phyloP scores from a whole-genome alignment of 2,113 vertebrate species.

The Prinia subflava region DNA sequence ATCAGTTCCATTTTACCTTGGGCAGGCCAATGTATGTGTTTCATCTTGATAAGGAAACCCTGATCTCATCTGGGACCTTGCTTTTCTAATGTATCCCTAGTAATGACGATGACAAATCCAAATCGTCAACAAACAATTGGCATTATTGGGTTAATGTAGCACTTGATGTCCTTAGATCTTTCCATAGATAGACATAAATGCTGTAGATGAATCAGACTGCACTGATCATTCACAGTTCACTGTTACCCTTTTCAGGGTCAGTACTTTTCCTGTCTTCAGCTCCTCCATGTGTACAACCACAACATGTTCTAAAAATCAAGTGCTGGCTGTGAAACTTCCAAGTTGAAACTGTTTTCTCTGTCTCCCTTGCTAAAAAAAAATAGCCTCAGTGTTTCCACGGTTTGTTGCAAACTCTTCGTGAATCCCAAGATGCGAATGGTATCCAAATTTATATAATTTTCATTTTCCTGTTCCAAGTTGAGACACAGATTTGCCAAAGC shows the following conservation, averaged over 20 bases:
- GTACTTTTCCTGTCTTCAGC: slow-evolving; percentile 6
- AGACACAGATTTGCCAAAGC: not conserved
- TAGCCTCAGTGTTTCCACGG: not conserved
- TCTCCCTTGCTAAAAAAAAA: not conserved
- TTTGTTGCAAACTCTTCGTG: not conserved
- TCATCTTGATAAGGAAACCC: not conserved
- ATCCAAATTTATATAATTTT: not conserved
- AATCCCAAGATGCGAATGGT: not conserved
- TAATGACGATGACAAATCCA: not conserved
- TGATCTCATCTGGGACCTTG: not conserved
- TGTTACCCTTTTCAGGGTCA: not conserved
- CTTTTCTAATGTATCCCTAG: not conserved
- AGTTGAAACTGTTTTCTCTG: not conserved
- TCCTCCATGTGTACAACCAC: not conserved
- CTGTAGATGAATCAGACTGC: slow-evolving; percentile 8
- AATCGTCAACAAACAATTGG: not conserved
- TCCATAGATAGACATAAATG: not conserved
- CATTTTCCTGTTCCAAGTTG: not conserved
- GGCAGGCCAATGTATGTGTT: not conserved
- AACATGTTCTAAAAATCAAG: not conserved
- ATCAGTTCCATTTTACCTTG: not conserved
- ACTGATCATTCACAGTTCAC: not conserved
- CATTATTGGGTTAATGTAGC: not conserved
- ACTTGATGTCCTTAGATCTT: slow-evolving; percentile 3
- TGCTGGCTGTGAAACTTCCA: not conserved